Percentiles rank a stretch among this genome's conserved stretches.
Evolutionary conservation across 1,140 invertebrate species (phyloP).

Genomic region (Elymnias hypermnestra): DNA sequence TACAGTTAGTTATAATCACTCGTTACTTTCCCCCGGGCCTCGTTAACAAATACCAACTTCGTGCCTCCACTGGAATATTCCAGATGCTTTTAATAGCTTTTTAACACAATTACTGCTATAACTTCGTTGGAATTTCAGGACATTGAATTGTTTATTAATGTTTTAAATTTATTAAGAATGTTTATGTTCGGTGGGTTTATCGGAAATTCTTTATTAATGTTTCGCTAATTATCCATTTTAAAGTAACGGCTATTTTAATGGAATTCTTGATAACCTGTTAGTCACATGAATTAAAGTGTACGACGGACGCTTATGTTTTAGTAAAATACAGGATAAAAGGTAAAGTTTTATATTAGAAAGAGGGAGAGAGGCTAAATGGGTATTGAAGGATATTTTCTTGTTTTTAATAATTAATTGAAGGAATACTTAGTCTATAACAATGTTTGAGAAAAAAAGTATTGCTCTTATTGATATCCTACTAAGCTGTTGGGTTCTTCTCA

Average conservation of each 20-base stretch:
- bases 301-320: too few species aligned
- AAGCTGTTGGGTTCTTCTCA: too few species aligned
- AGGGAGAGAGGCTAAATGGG: too few species aligned
- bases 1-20: constrained; percentile 16
- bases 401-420: too few species aligned
- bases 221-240: not conserved
- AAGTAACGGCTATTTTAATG: not conserved
- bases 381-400: too few species aligned
- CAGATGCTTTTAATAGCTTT: constrained; percentile 16
- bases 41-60: constrained; percentile 13
- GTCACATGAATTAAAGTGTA: too few species aligned
- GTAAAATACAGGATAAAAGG: too few species aligned
- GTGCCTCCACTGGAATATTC: constrained; percentile 7
- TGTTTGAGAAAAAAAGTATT: too few species aligned
- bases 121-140: constrained; percentile 2
- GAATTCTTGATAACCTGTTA: too few species aligned
- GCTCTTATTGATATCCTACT: too few species aligned
- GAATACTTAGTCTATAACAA: too few species aligned
- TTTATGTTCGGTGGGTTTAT: not conserved
- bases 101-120: constrained; percentile 14
- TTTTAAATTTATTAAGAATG: not conserved
- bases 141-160: constrained; percentile 8
- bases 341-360: too few species aligned
- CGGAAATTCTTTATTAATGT: not conserved
- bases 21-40: constrained; percentile 9